phyloP scores from a whole-genome alignment of 1,140 invertebrate species.

The Nephila pilipes region DNA sequence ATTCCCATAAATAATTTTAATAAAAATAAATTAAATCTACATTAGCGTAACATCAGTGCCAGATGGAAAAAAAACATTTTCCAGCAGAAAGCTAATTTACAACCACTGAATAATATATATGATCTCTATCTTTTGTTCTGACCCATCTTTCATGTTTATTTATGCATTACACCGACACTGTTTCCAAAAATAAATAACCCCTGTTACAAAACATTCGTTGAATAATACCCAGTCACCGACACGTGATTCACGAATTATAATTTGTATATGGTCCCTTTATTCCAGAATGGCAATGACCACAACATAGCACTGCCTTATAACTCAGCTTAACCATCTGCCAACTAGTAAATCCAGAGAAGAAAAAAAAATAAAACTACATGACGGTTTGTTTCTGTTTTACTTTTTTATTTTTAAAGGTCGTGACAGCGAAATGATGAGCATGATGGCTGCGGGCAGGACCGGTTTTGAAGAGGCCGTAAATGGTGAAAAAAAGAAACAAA shows the following conservation, averaged over 20 bases:
- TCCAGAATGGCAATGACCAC: conserved; percentile 37
- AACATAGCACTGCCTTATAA: neutral
- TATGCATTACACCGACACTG: no score
- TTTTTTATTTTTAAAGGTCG: conserved; percentile 49
- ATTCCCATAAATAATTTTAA: no score
- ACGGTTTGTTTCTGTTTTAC: conserved; percentile 36
- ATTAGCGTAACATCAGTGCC: no score
- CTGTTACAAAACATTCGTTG: no score
- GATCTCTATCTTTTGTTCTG: no score
- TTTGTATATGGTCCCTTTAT: neutral
- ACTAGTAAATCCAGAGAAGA: neutral
- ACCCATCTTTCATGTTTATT: no score
- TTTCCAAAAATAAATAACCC: no score
- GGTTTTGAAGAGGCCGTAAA: conserved; percentile 35
- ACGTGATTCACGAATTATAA: neutral
- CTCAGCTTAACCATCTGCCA: conserved; percentile 40
- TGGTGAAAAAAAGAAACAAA: neutral
- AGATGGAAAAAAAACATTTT: no score
- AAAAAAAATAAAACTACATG: conserved; percentile 14
- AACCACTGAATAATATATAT: no score
- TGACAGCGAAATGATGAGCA: conserved; percentile 61
- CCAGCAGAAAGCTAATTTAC: no score
- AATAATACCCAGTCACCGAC: no score
- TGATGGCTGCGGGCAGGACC: conserved; percentile 33
- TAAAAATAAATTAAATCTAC: no score